Conservation (phyloP, 2,113 vertebrate species). For the Megaceryle maxima region DNA sequence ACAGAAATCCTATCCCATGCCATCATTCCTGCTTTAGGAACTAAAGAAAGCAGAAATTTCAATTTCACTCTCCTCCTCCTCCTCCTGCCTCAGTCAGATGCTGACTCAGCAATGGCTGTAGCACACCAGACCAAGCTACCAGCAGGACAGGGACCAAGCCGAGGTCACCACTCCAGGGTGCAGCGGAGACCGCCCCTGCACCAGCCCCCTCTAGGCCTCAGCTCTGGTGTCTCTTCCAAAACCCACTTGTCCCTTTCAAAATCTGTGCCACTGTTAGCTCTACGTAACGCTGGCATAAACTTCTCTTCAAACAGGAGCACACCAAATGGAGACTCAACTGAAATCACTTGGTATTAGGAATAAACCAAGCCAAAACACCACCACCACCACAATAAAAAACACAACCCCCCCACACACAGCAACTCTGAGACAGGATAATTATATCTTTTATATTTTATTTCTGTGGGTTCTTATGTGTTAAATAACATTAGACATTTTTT, state of each 20-base stretch:
- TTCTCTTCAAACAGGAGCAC: neutral
- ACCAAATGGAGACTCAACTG: neutral
- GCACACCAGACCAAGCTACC: neutral
- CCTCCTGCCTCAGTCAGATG: neutral
- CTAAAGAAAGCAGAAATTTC: neutral
- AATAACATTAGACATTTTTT: neutral
- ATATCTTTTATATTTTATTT: neutral
- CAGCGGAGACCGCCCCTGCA: neutral
- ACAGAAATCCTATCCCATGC: neutral
- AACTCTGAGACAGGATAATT: neutral
- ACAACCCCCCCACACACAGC: neutral
- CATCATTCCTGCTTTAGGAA: neutral
- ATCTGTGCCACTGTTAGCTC: neutral
- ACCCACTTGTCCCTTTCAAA: neutral
- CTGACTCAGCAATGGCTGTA: neutral
- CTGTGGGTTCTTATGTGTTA: neutral
- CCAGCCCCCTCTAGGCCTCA: neutral
- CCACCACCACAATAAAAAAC: neutral
- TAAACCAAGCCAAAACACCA: neutral
- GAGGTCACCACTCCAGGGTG: fast-evolving
- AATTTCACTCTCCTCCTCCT: neutral
- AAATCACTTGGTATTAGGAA: neutral
- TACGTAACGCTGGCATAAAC: neutral
- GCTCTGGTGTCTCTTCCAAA: neutral
- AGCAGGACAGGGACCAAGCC: neutral